Evolutionary conservation across 2,113 vertebrate species (phyloP).

Genomic region (Oryctolagus cuniculus): DNA sequence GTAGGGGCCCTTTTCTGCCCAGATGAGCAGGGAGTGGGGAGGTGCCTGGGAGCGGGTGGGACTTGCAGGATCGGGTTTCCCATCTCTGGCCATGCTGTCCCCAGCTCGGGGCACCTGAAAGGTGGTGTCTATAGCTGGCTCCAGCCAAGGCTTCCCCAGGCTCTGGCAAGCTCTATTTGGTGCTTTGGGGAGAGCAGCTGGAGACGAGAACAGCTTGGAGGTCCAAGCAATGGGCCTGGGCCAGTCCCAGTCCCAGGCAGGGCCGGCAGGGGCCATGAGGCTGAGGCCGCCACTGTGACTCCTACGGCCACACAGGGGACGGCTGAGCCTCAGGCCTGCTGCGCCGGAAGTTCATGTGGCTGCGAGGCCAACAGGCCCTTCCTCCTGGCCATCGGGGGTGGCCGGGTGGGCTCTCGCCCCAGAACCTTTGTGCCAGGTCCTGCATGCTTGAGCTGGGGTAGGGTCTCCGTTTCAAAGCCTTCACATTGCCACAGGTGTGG

Average conservation of each 20-base stretch:
- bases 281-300: not conserved
- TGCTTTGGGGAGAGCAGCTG: not conserved
- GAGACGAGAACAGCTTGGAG: not conserved
- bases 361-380: not conserved
- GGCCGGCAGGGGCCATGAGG: not conserved
- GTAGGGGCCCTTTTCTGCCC: not conserved
- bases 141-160: not conserved
- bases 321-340: not conserved
- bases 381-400: rapidly evolving
- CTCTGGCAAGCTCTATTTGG: not conserved
- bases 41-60: not conserved
- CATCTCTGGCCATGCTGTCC: not conserved
- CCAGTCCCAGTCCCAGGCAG: not conserved
- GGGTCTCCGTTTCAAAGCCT: not conserved
- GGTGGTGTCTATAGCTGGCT: not conserved
- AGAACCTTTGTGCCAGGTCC: not conserved
- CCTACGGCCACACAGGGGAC: not conserved
- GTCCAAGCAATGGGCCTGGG: not conserved
- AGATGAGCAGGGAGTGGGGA: not conserved
- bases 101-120: not conserved
- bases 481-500: not conserved
- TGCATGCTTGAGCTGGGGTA: not conserved
- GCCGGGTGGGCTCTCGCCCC: not conserved
- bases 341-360: not conserved
- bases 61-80: not conserved